These are phyloP conservation scores for Oreochromis mossambicus DNA, from an alignment of 2,797 vertebrate species.

Conservation along the genomic window DNA sequence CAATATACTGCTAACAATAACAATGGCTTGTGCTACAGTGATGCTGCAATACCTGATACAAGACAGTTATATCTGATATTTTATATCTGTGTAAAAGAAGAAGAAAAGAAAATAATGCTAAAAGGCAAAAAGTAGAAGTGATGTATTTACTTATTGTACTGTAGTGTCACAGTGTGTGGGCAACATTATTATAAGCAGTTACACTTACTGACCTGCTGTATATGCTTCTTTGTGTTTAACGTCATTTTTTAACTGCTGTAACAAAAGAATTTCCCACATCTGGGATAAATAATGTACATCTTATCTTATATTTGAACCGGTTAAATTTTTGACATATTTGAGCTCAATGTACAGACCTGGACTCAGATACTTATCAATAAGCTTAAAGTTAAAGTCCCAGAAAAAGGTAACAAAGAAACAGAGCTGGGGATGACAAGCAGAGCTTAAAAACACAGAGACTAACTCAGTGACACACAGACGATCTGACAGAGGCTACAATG, in stretches of 20 bases:
- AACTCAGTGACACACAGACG: neutral
- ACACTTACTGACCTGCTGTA: neutral
- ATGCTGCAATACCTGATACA: neutral
- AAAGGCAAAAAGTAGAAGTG: neutral
- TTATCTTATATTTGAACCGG: neutral
- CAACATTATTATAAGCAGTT: neutral
- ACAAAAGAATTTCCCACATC: neutral
- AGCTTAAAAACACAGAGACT: neutral
- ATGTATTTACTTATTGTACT: neutral
- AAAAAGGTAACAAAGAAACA: neutral
- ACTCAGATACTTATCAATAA: neutral
- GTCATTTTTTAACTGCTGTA: neutral
- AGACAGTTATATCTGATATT: neutral
- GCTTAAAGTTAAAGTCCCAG: neutral
- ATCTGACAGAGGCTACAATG: neutral
- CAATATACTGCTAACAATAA: neutral
- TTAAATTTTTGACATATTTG: neutral
- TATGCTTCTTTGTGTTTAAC: neutral
- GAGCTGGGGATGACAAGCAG: neutral
- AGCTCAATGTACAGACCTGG: neutral
- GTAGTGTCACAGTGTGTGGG: neutral
- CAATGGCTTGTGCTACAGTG: neutral
- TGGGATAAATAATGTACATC: accelerated
- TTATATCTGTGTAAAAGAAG: neutral
- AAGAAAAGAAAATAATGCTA: neutral